Evolutionary conservation across 1,140 invertebrate genomes (phyloP).

Genomic region (Trichoplusia ni): DNA sequence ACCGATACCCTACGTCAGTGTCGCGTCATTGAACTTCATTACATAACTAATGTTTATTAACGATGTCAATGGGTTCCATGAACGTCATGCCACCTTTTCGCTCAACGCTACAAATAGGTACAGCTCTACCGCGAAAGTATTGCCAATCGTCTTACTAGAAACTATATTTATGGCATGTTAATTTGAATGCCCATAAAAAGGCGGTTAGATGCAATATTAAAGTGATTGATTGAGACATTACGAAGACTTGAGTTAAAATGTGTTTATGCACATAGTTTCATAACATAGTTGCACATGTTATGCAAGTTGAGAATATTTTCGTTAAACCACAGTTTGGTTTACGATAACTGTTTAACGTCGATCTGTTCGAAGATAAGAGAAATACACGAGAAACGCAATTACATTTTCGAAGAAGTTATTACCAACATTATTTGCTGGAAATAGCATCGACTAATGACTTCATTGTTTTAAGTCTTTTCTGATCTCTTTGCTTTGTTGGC

Average conservation of each 20-base stretch:
- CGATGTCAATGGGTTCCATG: conserved; percentile 15
- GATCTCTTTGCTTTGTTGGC: conserved; percentile 62
- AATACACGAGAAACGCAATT: conserved; percentile 12
- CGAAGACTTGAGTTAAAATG: not conserved
- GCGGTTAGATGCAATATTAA: conserved; percentile 30
- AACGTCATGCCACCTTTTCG: conserved; percentile 5
- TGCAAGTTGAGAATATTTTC: not conserved
- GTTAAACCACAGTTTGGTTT: not conserved
- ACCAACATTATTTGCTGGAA: conserved; percentile 37
- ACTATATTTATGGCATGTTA: conserved; percentile 33
- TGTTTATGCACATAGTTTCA: not conserved
- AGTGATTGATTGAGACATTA: conserved; percentile 27
- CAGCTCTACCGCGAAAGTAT: conserved; percentile 13
- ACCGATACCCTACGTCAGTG: conserved; percentile 42
- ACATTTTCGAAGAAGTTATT: conserved; percentile 33
- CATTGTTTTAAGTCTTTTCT: conserved; percentile 53
- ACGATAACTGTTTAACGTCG: not conserved
- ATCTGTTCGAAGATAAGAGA: conserved; percentile 18
- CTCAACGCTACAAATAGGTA: conserved; percentile 17
- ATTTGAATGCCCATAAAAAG: conserved; percentile 33
- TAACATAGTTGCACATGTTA: not conserved
- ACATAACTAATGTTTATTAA: conserved; percentile 38
- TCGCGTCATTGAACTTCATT: conserved; percentile 60
- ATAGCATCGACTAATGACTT: conserved; percentile 52
- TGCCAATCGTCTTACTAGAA: conserved; percentile 25